Conservation (phyloP, 1,140 invertebrate genomes). For the Pararge aegeria region DNA sequence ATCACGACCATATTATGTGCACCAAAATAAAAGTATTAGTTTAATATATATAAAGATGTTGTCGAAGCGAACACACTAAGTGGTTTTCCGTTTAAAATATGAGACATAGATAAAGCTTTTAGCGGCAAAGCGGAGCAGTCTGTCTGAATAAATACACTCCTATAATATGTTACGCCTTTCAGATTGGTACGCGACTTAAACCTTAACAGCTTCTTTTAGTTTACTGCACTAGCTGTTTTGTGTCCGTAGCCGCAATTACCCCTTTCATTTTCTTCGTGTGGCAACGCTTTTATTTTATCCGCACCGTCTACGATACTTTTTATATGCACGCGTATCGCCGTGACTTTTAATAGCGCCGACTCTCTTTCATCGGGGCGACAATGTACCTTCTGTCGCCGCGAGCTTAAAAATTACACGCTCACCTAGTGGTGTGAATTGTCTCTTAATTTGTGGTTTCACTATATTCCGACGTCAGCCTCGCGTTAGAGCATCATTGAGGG, state of each 20-base stretch:
- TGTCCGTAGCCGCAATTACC: conserved; percentile 65
- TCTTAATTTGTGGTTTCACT: conserved; percentile 62
- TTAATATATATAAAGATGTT: background rate
- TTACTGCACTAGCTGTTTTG: conserved; percentile 58
- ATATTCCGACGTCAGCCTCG: conserved; percentile 42
- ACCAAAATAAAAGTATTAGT: background rate
- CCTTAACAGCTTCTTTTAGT: conserved; percentile 64
- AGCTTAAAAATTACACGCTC: conserved; percentile 48
- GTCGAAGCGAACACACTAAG: background rate
- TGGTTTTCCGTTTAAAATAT: conserved; percentile 34
- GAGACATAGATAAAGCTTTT: conserved; percentile 37
- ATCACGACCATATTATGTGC: no score
- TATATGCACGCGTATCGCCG: conserved; percentile 48
- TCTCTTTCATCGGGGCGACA: conserved; percentile 47
- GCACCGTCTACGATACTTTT: conserved; percentile 55
- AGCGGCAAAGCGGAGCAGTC: conserved; percentile 31
- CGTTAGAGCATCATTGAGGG: conserved; percentile 63
- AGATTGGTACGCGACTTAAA: conserved; percentile 53
- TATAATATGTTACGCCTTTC: conserved; percentile 46
- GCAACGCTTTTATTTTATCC: conserved; percentile 64
- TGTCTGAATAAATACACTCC: conserved; percentile 46
- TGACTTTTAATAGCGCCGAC: conserved; percentile 50
- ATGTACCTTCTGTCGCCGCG: conserved; percentile 44
- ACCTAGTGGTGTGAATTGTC: conserved; percentile 60
- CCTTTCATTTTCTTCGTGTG: conserved; percentile 63